These are phyloP conservation scores for Cheilosia vernalis DNA, from an alignment of 2,888 invertebrate genomes.

Conservation along the genomic window DNA sequence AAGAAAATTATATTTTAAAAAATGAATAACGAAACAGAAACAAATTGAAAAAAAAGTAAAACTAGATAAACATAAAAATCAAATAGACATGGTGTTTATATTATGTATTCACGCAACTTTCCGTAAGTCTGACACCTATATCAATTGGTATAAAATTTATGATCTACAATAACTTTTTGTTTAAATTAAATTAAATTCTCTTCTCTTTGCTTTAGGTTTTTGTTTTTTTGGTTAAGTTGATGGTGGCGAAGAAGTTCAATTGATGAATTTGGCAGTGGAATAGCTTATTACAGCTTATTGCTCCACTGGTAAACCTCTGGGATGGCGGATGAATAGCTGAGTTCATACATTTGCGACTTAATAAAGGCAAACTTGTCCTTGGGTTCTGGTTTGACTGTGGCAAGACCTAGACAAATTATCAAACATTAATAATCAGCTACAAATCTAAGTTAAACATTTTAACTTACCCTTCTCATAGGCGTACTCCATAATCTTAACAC, in stretches of 20 bases:
- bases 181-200: constrained; percentile 8
- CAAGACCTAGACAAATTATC: constrained; percentile 86
- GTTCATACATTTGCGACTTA: constrained; percentile 92
- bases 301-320: constrained; percentile 86
- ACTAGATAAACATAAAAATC: constrained; percentile 23
- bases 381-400: constrained; percentile 91
- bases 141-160: constrained; percentile 34
- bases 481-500: constrained; percentile 90
- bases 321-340: constrained; percentile 87
- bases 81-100: neutral
- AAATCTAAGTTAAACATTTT: constrained; percentile 18
- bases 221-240: constrained; percentile 47
- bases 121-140: neutral
- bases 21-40: constrained; percentile 44
- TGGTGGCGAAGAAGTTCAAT: constrained; percentile 53
- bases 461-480: constrained; percentile 90
- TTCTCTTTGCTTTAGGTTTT: constrained; percentile 7
- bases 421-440: constrained; percentile 2
- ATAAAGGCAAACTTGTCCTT: constrained; percentile 89
- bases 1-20: constrained; percentile 43
- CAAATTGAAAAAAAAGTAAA: constrained; percentile 16
- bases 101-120: neutral
- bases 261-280: constrained; percentile 34
- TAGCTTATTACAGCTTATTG: constrained; percentile 84
- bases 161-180: constrained; percentile 3